Evolutionary conservation across 2,888 invertebrate species (phyloP).

Genomic region (Drosophila melanosoma): DNA sequence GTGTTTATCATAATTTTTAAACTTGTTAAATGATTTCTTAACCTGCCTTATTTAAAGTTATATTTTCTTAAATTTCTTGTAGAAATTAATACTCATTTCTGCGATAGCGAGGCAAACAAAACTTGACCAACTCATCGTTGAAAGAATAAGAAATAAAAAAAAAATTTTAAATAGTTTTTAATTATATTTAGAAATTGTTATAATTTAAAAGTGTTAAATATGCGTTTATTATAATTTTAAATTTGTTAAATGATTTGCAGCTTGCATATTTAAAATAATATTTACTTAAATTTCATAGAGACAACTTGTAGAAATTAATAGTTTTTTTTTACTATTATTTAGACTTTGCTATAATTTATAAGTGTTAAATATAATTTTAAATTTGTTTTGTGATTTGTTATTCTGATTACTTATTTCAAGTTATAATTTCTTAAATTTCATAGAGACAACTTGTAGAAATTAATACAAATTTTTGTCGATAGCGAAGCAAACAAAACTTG

Average conservation of each 20-base stretch:
- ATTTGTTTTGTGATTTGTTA: background rate
- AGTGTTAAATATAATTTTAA: background rate
- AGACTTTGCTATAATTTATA: background rate
- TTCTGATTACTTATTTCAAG: background rate
- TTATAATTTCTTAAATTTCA: slow-evolving; percentile 4
- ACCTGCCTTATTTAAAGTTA: background rate
- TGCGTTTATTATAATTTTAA: no score
- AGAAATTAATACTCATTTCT: background rate
- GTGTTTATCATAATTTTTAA: no score
- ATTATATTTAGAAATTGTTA: background rate
- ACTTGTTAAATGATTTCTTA: background rate
- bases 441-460: background rate
- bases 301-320: background rate
- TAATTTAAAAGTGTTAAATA: background rate
- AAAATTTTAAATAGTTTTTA: background rate
- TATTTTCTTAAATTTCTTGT: background rate
- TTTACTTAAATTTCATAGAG: slow-evolving; percentile 1
- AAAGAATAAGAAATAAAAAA: background rate
- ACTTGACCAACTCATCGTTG: slow-evolving; percentile 52
- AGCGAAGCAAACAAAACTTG: slow-evolving; percentile 22
- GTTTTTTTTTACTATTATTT: background rate
- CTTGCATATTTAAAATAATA: background rate
- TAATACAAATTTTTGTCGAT: background rate
- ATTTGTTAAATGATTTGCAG: background rate
- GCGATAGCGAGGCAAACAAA: slow-evolving; percentile 6